A percentile compares a stretch with the other conserved stretches of the same genome.
Conservation (phyloP, 2,888 invertebrate genomes). For the Pteria penguin region DNA sequence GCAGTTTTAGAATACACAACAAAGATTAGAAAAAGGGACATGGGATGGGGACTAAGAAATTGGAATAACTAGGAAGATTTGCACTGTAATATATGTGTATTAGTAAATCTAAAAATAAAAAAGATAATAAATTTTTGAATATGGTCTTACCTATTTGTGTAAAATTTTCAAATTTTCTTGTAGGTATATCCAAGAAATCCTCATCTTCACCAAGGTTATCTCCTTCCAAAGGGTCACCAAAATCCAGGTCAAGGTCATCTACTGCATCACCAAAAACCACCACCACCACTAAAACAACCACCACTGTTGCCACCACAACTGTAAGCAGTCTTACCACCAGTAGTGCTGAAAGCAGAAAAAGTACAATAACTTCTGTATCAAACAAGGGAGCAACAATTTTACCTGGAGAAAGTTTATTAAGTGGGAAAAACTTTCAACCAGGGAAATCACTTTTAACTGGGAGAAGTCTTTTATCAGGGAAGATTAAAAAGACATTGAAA, state of each 20-base stretch:
- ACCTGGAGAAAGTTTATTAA: neutral
- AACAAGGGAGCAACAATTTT: neutral
- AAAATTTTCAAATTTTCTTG: too few species aligned
- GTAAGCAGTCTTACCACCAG: constrained; percentile 43
- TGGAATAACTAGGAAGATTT: too few species aligned
- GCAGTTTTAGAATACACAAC: too few species aligned
- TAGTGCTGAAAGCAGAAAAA: constrained; percentile 20
- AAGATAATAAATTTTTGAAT: too few species aligned
- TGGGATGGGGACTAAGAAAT: too few species aligned
- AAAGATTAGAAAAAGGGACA: too few species aligned
- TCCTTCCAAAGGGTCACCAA: constrained; percentile 36
- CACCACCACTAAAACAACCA: constrained; percentile 42
- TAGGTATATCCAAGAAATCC: neutral
- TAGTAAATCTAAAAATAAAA: too few species aligned
- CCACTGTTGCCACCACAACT: constrained; percentile 39
- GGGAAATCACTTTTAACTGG: constrained; percentile 41
- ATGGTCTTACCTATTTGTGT: too few species aligned
- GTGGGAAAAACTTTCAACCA: constrained; percentile 12
- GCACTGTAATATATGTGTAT: too few species aligned
- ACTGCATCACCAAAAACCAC: constrained; percentile 34
- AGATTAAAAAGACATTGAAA: constrained; percentile 28
- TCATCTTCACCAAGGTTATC: constrained; percentile 17
- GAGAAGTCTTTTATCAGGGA: constrained; percentile 52
- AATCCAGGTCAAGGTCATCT: constrained; percentile 43
- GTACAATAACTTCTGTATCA: neutral